Conservation (phyloP, 2,888 invertebrate genomes). For the Synanthedon tipuliformis region DNA sequence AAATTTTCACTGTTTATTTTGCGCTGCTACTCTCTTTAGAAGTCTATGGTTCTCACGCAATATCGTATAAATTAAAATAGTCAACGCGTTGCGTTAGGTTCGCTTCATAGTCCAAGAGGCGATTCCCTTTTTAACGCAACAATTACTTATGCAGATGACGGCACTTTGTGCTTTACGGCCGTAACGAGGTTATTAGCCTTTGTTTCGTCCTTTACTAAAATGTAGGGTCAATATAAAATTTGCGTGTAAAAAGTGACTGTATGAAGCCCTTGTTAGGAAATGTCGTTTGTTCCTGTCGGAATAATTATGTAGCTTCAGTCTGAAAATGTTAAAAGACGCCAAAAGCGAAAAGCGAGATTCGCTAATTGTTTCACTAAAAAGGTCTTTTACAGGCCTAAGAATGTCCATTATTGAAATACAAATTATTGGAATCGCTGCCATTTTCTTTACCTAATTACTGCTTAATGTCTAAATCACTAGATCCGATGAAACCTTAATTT, state of each 20-base stretch:
- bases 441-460: too few relatives aligned
- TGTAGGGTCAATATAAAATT: constrained; percentile 20
- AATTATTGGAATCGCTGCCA: too few relatives aligned
- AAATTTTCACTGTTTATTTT: too few relatives aligned
- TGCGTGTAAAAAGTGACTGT: constrained; percentile 15
- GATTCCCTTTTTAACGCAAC: constrained; percentile 18
- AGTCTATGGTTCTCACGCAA: too few relatives aligned
- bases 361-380: too few relatives aligned
- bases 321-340: constrained; percentile 28
- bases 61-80: background rate
- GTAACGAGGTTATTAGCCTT: constrained; percentile 25
- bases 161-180: constrained; percentile 17
- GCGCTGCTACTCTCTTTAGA: too few relatives aligned
- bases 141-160: constrained; percentile 38
- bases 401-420: too few relatives aligned
- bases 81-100: constrained; percentile 2
- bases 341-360: constrained; percentile 8
- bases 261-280: constrained; percentile 10
- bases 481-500: too few relatives aligned
- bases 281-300: constrained; percentile 11
- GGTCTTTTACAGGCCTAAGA: too few relatives aligned
- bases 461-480: too few relatives aligned
- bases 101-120: constrained; percentile 1
- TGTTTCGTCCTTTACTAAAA: constrained; percentile 20
- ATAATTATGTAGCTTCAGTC: constrained; percentile 24